Evolutionary conservation across 2,113 vertebrate species (phyloP).

Genomic region (Carollia perspicillata): DNA sequence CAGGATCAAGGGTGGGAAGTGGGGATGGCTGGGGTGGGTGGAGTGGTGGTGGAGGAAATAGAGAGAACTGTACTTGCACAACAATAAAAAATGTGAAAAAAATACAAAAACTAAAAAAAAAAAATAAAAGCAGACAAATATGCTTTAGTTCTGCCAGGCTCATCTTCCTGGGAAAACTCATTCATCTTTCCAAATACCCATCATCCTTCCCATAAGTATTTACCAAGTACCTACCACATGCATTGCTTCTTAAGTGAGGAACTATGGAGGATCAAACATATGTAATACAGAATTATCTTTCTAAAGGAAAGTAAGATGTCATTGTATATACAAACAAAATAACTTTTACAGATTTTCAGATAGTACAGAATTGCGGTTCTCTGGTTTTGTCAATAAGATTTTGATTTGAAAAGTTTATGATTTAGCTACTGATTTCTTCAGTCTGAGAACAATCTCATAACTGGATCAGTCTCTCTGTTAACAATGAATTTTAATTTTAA

Average conservation of each 20-base stretch:
- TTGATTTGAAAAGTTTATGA: background rate
- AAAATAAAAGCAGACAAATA: background rate
- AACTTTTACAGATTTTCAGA: background rate
- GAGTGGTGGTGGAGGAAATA: no score
- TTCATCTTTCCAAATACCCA: background rate
- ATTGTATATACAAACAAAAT: background rate
- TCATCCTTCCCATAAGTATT: background rate
- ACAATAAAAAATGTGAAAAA: no score
- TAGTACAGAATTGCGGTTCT: background rate
- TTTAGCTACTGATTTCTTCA: slow-evolving; percentile 2
- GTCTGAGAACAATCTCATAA: slow-evolving; percentile 13
- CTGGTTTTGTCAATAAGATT: background rate
- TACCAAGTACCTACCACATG: background rate
- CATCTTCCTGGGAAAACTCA: background rate
- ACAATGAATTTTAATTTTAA: slow-evolving; percentile 49
- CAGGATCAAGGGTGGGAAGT: no score
- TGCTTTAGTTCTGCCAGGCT: background rate
- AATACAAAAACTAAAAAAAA: no score
- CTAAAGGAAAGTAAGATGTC: background rate
- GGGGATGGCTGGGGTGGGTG: no score
- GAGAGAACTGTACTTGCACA: no score
- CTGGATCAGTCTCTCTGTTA: slow-evolving; percentile 4
- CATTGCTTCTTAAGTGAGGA: background rate
- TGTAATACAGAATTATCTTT: background rate
- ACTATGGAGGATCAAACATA: background rate